Evolutionary conservation across 2,888 invertebrate species (phyloP), one percentile per base, ranked within the genome.

Genomic region (Margaritifera margaritifera): DNA sequence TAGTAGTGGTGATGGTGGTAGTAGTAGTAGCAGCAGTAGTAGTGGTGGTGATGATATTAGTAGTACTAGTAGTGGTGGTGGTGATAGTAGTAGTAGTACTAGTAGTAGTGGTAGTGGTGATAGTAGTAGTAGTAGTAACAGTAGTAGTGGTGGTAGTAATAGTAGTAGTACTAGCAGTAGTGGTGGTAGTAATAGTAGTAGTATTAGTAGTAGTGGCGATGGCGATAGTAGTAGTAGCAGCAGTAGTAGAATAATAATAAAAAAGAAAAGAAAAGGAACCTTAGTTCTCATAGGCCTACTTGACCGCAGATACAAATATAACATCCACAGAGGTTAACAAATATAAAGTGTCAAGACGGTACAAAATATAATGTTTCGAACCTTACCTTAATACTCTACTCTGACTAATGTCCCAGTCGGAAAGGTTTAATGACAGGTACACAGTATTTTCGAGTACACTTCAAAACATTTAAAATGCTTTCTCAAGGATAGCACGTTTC

Each of bases 61-160:
- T 53, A 53, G 54, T 20, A 53, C 18, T 20, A 53, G 54, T 53
- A 53, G 54, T 20, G 20, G 60, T 66, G 20, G 60, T 66, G 31
- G 60, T 59, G 20, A 52, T 66, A 60, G 52, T 61, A 22, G 50
- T 66, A 51, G 59, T 54, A 66, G 24, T 58, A 54, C 56, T 54
- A 66, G 27, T 59, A 66, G 50, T 57, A 62, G 51, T 64, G 57
- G 64, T 57, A 64, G 64, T 64, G 11, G 64, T 57, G 56, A 42
- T 66, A 54, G 62, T 65, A 51, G 62, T 51, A 66, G 52, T 53
- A 60, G 64, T 50, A 62, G 27, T 54, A 74, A 27, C 51, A 53
- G 27, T 59, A 55, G 52, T 57, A 55, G 56, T 24, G 3, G 1
- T 55, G 24, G 56, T n/a, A 4, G 55, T 55, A 11, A 15, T 24